Conservation (phyloP, 2,888 invertebrate species). For the Drosophila silvestris region DNA sequence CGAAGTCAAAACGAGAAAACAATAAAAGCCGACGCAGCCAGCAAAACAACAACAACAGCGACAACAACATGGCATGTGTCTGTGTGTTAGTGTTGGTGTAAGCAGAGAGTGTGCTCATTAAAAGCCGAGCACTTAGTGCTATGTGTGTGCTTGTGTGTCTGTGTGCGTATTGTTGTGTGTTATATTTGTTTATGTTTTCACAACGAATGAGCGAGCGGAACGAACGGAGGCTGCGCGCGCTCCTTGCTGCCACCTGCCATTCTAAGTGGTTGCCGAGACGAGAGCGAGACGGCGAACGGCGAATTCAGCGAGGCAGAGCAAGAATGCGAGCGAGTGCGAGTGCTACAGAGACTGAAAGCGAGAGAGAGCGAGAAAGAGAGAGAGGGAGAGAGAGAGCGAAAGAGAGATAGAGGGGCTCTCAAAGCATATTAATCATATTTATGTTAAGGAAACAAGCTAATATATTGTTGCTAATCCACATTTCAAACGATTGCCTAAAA, state of each 20-base stretch:
- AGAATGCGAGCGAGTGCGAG: slow-evolving; percentile 22
- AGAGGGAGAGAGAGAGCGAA: neutral
- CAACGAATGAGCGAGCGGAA: slow-evolving; percentile 54
- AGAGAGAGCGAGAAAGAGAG: slow-evolving; percentile 10
- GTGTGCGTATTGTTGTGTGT: slow-evolving; percentile 60
- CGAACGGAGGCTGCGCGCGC: slow-evolving; percentile 75
- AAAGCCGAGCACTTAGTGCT: slow-evolving; percentile 32
- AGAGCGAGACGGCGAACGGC: slow-evolving; percentile 47
- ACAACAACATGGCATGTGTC: slow-evolving; percentile 21
- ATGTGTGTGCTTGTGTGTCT: slow-evolving; percentile 16
- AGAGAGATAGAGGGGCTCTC: neutral
- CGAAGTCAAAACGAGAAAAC: slow-evolving; percentile 83
- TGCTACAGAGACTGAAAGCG: slow-evolving; percentile 13
- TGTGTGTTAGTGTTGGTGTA: slow-evolving; percentile 37
- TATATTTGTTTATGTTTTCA: slow-evolving; percentile 62
- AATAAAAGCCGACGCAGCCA: slow-evolving; percentile 68
- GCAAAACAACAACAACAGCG: slow-evolving; percentile 35
- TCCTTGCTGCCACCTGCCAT: slow-evolving; percentile 59
- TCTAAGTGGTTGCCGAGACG: slow-evolving; percentile 59
- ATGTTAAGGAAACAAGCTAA: slow-evolving; percentile 26
- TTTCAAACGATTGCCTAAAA: slow-evolving; percentile 12
- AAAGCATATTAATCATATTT: slow-evolving; percentile 37
- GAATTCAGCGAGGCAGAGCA: slow-evolving; percentile 19
- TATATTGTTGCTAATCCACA: slow-evolving; percentile 31
- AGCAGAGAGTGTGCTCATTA: slow-evolving; percentile 58